phyloP scores from a whole-genome alignment of 2,797 vertebrate species.

The Rhabdophis nuchalis region DNA sequence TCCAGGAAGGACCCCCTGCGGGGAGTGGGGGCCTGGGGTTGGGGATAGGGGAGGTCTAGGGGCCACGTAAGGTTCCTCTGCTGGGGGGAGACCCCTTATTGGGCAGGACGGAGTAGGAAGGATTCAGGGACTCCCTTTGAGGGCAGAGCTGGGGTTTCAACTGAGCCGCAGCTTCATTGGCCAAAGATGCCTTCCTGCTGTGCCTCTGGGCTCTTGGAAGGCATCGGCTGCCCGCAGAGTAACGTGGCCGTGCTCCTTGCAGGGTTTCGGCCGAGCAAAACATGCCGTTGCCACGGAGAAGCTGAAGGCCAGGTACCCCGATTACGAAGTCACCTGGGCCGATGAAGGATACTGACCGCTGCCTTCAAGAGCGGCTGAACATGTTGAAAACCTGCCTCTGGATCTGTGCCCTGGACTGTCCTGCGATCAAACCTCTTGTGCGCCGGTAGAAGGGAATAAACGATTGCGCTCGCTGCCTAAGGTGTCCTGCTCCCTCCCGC shows the following conservation, averaged over 20 bases:
- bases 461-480: neutral
- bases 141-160: neutral
- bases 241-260: neutral
- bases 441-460: neutral
- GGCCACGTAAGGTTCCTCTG: neutral
- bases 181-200: neutral
- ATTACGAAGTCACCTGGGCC: conserved; percentile 89
- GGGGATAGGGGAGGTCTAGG: neutral
- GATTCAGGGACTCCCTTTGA: neutral
- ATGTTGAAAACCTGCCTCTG: neutral
- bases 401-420: neutral
- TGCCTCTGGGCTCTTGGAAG: neutral
- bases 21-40: no score
- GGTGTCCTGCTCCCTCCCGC: neutral
- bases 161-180: neutral
- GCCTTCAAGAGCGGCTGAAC: neutral
- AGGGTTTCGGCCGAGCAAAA: conserved; percentile 90
- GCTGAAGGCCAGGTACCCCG: conserved; percentile 81
- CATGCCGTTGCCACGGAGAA: conserved; percentile 84
- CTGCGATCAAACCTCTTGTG: no score
- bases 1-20: neutral
- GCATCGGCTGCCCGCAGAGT: no score
- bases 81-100: neutral
- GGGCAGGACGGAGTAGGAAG: neutral
- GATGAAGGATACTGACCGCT: conserved; percentile 87